Conservation (phyloP, 1,140 invertebrate genomes). For the Camponotus pennsylvanicus region DNA sequence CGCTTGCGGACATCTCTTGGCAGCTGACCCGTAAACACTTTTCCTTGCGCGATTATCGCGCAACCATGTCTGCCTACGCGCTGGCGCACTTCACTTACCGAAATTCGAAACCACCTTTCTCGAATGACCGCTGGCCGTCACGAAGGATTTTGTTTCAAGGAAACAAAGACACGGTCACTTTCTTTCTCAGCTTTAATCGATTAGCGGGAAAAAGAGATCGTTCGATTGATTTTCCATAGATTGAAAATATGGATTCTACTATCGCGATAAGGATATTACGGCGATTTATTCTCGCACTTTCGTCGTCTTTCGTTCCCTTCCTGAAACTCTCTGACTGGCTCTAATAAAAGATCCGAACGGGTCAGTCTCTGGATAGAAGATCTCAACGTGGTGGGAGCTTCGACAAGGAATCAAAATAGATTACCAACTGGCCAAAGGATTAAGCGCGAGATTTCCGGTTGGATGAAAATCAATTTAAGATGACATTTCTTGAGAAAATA, state of each 20-base stretch:
- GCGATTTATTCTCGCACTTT: constrained; percentile 68
- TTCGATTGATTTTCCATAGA: background rate
- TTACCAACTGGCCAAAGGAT: constrained; percentile 64
- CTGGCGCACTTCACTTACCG: constrained; percentile 70
- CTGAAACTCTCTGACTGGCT: constrained; percentile 80
- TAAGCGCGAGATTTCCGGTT: constrained; percentile 70
- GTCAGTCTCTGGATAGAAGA: constrained; percentile 70
- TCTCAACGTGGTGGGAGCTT: constrained; percentile 78
- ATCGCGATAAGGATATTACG: constrained; percentile 8
- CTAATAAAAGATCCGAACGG: constrained; percentile 82
- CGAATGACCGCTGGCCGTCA: constrained; percentile 36
- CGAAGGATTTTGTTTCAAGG: constrained; percentile 29
- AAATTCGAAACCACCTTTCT: constrained; percentile 67
- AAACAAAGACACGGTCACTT: constrained; percentile 32
- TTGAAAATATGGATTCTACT: background rate
- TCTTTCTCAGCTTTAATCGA: background rate
- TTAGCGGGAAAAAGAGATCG: background rate
- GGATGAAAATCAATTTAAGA: constrained; percentile 72
- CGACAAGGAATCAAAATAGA: constrained; percentile 80
- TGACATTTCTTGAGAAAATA: constrained; percentile 14
- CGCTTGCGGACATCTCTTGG: constrained; percentile 34
- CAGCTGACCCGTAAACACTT: constrained; percentile 36
- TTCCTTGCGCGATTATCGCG: constrained; percentile 47
- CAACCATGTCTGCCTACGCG: constrained; percentile 54
- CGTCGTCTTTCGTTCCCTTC: constrained; percentile 79